Base-by-base conservation (phyloP, 2,113 vertebrate genomes). In the Gasterosteus aculeatus region DNA sequence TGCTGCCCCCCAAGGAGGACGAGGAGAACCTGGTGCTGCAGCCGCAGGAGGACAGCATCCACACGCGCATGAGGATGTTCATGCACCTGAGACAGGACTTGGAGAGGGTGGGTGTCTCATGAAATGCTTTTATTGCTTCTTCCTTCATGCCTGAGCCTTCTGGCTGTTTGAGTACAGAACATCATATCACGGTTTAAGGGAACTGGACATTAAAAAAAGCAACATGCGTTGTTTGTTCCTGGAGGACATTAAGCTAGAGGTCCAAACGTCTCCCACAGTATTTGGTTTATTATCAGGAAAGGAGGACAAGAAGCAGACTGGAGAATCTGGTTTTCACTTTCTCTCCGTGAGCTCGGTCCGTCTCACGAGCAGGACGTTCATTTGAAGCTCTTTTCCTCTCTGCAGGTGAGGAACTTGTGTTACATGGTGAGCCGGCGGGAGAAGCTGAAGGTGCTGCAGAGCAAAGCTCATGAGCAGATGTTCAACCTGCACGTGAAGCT, bases 341-440 rank as follows among this genome's bases (percentile, higher is more conserved):
- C 7, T 2, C 39, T 41, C 7, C 10, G 10, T 42, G 10, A 42
- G 46, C 47, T 8, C 38, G 3, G 8, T 19, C 2, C 18, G 47
- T 49, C 18, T 49, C 16, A 5, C 4, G 16, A 15, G 44, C 47
- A 8, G 38, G 47, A 1, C 7, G 16, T 49, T 19, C 8, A 39
- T 39, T 39, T 39, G 8, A 39, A 39, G 2, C 16, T 26, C 19
- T 53, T 7, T 65, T 31, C 22, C 0, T 47, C 1, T 19, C n/a
- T 75, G 0, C 84, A 99, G 98, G 98, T 99, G 82, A 96, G 98
- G 85, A 99, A 99, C 86, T 85, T 99, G 88, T 99, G 98, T 87
- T 99, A 99, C 93, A 99, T 99, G 98, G 98, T 99, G 89, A 97
- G 95, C 92, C 95, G 98, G n/a, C 93, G 98, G 87, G 98, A 99